A percentile compares a stretch with the other conserved stretches of the same genome.
phyloP scores from a whole-genome alignment of 23 tunicate genomes.

The Diplosoma virens region DNA sequence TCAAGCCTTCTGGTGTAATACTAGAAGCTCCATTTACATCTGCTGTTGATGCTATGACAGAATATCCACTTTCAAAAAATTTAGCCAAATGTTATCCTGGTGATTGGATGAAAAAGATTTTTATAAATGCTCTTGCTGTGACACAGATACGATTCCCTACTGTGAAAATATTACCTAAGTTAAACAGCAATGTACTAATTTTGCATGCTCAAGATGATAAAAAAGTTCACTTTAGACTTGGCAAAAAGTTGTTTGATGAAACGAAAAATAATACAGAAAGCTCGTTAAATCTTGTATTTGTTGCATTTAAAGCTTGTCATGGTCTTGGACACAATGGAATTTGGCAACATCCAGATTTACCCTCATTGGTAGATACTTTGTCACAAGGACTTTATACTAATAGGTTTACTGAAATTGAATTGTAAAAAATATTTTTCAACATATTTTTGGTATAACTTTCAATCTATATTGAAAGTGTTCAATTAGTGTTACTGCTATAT shows the following conservation, averaged over 20 bases:
- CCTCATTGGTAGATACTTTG: conserved; percentile 3
- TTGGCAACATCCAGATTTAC: conserved; percentile 25
- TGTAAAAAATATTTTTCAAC: too few species aligned
- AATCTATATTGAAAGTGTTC: too few species aligned
- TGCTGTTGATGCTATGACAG: conserved; percentile 36
- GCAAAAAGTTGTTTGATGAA: conserved; percentile 41
- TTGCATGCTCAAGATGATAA: conserved; percentile 84
- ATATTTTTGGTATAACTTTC: too few species aligned
- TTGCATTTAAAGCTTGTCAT: conserved; percentile 54
- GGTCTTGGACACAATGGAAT: conserved; percentile 67
- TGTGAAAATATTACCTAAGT: conserved; percentile 10
- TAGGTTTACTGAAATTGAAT: conserved; percentile 19
- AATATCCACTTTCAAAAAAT: conserved; percentile 46
- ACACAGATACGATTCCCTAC: conserved; percentile 36
- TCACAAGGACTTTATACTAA: neutral
- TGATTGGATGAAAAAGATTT: neutral
- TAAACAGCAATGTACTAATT: conserved; percentile 38
- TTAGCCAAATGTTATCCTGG: conserved; percentile 36
- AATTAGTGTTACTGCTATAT: too few species aligned
- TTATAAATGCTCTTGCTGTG: conserved; percentile 39
- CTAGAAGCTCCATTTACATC: conserved; percentile 73
- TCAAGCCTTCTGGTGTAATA: conserved; percentile 52
- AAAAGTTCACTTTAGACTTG: conserved; percentile 41
- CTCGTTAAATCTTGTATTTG: conserved; percentile 18
- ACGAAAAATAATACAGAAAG: neutral